phyloP scores from a whole-genome alignment of 2,797 vertebrate genomes.

The Sphenopsis melanotis region DNA sequence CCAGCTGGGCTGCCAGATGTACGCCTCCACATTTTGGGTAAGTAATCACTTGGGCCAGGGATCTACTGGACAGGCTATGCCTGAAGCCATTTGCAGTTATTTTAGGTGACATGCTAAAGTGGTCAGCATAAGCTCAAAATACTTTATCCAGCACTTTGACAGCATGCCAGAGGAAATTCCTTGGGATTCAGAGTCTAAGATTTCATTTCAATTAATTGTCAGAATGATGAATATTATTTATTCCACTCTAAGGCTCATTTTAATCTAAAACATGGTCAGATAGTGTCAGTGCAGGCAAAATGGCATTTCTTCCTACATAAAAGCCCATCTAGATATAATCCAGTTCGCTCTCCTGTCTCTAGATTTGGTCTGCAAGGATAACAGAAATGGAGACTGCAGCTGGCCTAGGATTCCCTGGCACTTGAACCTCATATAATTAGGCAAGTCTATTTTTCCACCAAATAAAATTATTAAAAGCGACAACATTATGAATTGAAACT shows the following conservation, averaged over 20 bases:
- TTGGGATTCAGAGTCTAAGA: background rate
- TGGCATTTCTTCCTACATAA: background rate
- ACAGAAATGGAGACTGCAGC: background rate
- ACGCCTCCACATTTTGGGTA: background rate
- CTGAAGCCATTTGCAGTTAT: background rate
- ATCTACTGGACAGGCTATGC: background rate
- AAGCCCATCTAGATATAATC: background rate
- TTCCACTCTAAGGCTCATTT: background rate
- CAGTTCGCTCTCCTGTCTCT: background rate
- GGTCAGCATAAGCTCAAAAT: background rate
- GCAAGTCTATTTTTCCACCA: background rate
- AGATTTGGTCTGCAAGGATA: background rate
- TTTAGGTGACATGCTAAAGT: background rate
- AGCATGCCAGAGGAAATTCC: background rate
- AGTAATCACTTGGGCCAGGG: background rate
- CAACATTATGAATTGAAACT: background rate
- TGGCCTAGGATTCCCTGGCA: background rate
- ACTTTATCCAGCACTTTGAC: background rate
- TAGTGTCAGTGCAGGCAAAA: background rate
- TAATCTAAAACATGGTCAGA: background rate
- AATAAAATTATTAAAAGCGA: background rate
- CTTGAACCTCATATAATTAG: background rate
- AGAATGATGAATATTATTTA: slow-evolving; percentile 4
- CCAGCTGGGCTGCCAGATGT: background rate
- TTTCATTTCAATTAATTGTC: background rate